Evolutionary conservation across 2,888 invertebrate genomes (phyloP).

Genomic region (Carcina quercana): DNA sequence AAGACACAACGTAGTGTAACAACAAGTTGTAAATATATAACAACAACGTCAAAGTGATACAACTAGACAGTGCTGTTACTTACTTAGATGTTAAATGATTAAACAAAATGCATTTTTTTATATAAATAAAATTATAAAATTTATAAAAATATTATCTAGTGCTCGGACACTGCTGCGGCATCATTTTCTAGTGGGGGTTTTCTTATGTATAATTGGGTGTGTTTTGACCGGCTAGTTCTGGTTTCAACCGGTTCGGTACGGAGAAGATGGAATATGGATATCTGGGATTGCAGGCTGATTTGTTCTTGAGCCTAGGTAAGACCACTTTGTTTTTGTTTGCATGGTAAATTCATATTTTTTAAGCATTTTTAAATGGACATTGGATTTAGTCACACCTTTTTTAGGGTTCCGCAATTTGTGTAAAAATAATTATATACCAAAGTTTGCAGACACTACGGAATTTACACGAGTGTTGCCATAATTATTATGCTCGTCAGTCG

Average conservation of each 20-base stretch:
- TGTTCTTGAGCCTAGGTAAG: constrained; percentile 48
- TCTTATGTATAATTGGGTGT: constrained; percentile 8
- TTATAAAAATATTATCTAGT: neutral
- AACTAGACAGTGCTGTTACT: constrained; percentile 15
- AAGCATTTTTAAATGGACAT: too few species aligned
- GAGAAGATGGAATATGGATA: constrained; percentile 18
- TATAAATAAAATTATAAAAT: constrained; percentile 10
- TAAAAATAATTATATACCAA: too few species aligned
- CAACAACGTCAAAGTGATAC: constrained; percentile 9
- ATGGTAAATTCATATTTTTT: too few species aligned
- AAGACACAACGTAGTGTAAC: too few species aligned
- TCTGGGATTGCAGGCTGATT: constrained; percentile 33
- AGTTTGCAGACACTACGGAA: too few species aligned
- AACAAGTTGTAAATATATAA: too few species aligned
- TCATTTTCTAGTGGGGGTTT: constrained; percentile 6
- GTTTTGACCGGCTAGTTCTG: constrained; percentile 8
- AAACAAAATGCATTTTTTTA: constrained; percentile 30
- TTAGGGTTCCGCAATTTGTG: too few species aligned
- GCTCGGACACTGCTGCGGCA: neutral
- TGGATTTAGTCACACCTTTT: too few species aligned
- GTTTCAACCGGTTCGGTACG: constrained; percentile 9
- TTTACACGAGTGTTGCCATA: too few species aligned
- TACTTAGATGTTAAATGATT: neutral
- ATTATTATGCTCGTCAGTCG: too few species aligned
- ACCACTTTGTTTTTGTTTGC: constrained; percentile 4